Evolutionary conservation across 2,888 invertebrate genomes (phyloP), one percentile per base, ranked within the genome.

Genomic region (Cerceris ruficornis): DNA sequence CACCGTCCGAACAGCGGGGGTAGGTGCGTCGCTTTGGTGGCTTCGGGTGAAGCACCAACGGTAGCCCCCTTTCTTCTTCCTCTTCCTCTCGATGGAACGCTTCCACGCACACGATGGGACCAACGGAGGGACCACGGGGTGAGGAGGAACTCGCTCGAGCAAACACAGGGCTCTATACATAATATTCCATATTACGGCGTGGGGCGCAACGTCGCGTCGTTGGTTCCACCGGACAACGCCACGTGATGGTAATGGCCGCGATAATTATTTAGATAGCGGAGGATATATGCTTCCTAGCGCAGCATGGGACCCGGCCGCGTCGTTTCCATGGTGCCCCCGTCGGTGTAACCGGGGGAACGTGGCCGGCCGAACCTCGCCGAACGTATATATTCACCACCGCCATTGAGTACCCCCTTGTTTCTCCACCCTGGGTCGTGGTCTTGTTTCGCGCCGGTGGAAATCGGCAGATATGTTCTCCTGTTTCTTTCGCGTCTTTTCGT

Each of bases 211-310:
- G 86, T 84, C 82, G 84, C 87, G 84, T 86, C 85, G 87, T 84
- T 88, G 88, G 81, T 84, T 89, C 86, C 86, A 86, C 79, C 86
- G 89, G 88, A 90, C 90, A 90, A 86, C 89, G 88, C 88, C 88
- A 87, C 88, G 90, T 88, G 89, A 90, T 89, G 90, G 88, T 90
- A 90, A 90, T 90, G 89, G 89, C 88, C 81, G 90, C 88, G 90
- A 90, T 90, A 90, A 90, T 90, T 90, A 90, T 90, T 90, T 90
- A 90, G 90, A 90, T 90, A 90, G 87, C 88, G 87, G 87, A 88
- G 89, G 89, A 90, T 90, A 88, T 89, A 90, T 90, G 90, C 88
- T 89, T 89, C 88, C 90, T 89, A 90, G 86, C 90, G 84, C 90
- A 88, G 90, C 90, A 89, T 90, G 90, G 85, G 88, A 90, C 88